Evolutionary conservation across 2,113 vertebrate species (phyloP).

Genomic region (Hemibagrus wyckioides): DNA sequence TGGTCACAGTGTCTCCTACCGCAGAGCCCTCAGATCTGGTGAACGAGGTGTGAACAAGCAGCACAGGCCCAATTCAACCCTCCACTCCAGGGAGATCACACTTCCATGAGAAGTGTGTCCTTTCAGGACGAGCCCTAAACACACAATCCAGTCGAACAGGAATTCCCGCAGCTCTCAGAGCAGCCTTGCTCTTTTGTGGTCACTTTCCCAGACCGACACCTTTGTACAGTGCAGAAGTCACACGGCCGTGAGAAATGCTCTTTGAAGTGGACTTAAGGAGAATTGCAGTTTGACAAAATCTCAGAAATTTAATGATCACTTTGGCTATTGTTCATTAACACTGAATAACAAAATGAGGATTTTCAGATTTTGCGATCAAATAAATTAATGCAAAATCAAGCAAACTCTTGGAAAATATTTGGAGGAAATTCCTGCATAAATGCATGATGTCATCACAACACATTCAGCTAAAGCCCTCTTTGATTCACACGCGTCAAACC

Average conservation of each 20-base stretch:
- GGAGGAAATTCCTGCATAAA: too few relatives aligned
- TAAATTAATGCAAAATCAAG: too few relatives aligned
- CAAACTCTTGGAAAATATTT: too few relatives aligned
- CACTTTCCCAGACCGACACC: slow-evolving; percentile 40
- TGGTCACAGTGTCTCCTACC: slow-evolving; percentile 25
- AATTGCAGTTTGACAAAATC: too few relatives aligned
- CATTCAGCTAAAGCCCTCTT: too few relatives aligned
- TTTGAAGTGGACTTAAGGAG: not conserved
- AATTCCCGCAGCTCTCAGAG: not conserved
- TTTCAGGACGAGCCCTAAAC: slow-evolving; percentile 19
- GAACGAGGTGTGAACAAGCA: slow-evolving; percentile 25
- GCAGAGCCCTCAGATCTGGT: slow-evolving; percentile 13
- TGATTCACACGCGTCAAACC: too few relatives aligned
- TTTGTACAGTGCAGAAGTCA: not conserved
- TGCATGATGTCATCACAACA: too few relatives aligned
- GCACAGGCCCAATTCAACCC: slow-evolving; percentile 5
- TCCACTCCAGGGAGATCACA: not conserved
- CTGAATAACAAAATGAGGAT: too few relatives aligned
- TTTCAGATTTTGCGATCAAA: too few relatives aligned
- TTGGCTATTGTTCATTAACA: not conserved
- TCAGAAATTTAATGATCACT: not conserved
- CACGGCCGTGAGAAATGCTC: slow-evolving; percentile 1
- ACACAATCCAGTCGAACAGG: slow-evolving; percentile 18
- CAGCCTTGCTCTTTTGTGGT: slow-evolving; percentile 14
- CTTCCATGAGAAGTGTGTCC: slow-evolving; percentile 46